phyloP scores from a whole-genome alignment of 2,888 invertebrate genomes.

The Leucophora obtusa region DNA sequence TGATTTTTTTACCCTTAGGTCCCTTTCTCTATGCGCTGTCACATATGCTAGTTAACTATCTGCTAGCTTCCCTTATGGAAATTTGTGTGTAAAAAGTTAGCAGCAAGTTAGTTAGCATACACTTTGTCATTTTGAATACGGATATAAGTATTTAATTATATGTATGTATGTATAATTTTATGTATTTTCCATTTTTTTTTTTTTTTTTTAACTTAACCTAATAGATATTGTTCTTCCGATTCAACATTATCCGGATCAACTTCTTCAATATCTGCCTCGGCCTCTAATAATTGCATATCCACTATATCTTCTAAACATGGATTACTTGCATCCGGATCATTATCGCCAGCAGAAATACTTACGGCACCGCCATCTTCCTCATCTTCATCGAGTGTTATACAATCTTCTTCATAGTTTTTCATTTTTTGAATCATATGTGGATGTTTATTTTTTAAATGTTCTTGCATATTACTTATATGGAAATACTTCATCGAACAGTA shows the following conservation, averaged over 20 bases:
- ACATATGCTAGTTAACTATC: no score
- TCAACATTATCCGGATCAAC: conserved; percentile 62
- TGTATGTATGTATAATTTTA: not conserved
- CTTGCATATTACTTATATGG: conserved; percentile 70
- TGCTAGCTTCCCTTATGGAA: no score
- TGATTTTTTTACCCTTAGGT: no score
- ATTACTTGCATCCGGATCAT: conserved; percentile 31
- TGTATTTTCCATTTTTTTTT: not conserved
- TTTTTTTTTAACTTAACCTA: conserved; percentile 54
- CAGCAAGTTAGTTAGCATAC: no score
- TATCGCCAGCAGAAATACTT: conserved; percentile 5
- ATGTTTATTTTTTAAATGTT: conserved; percentile 71
- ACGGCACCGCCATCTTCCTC: conserved; percentile 39
- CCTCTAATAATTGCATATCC: conserved; percentile 57
- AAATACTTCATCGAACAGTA: conserved; percentile 69
- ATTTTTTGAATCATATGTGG: conserved; percentile 64
- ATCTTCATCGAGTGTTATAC: conserved; percentile 42
- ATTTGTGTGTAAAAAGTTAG: no score
- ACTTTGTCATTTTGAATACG: no score
- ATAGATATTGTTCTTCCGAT: conserved; percentile 65
- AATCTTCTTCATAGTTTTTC: conserved; percentile 48
- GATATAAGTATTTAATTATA: no score
- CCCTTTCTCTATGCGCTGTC: no score
- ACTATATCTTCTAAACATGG: conserved; percentile 41
- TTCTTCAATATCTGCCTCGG: conserved; percentile 61